phyloP scores from a whole-genome alignment of 2,113 vertebrate species.

The Phylloscopus whistleri region DNA sequence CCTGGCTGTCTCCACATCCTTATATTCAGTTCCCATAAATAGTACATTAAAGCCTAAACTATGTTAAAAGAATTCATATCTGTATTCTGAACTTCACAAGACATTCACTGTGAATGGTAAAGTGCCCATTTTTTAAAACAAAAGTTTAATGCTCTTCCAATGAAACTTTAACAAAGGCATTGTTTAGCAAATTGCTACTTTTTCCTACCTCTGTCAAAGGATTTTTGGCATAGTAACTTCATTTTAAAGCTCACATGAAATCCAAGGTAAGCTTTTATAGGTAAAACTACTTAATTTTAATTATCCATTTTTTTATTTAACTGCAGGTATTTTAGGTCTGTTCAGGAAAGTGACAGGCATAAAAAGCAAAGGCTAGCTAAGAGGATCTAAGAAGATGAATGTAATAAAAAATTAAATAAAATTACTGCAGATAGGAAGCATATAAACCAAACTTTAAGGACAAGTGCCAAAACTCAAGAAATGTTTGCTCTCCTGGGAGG shows the following conservation, averaged over 20 bases:
- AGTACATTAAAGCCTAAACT: neutral
- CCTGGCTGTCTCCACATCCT: neutral
- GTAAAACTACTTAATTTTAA: neutral
- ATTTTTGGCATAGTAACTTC: neutral
- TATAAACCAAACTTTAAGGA: neutral
- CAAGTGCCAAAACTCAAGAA: neutral
- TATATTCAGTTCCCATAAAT: neutral
- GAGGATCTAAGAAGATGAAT: neutral
- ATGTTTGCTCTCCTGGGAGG: neutral
- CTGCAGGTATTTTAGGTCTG: neutral
- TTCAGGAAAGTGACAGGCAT: neutral
- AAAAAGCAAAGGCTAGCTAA: neutral
- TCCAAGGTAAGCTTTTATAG: neutral
- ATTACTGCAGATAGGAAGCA: neutral
- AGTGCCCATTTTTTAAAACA: neutral
- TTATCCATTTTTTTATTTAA: neutral
- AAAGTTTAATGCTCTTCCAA: neutral
- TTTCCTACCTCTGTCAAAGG: neutral
- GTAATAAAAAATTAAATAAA: neutral
- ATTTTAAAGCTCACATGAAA: neutral
- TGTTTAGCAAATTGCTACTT: neutral
- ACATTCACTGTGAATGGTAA: neutral
- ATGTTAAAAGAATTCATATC: neutral
- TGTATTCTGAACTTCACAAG: neutral
- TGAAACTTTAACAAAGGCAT: neutral